These are phyloP conservation scores for Torymus tubicola DNA, from an alignment of 2,888 invertebrate genomes.

Conservation along the genomic window DNA sequence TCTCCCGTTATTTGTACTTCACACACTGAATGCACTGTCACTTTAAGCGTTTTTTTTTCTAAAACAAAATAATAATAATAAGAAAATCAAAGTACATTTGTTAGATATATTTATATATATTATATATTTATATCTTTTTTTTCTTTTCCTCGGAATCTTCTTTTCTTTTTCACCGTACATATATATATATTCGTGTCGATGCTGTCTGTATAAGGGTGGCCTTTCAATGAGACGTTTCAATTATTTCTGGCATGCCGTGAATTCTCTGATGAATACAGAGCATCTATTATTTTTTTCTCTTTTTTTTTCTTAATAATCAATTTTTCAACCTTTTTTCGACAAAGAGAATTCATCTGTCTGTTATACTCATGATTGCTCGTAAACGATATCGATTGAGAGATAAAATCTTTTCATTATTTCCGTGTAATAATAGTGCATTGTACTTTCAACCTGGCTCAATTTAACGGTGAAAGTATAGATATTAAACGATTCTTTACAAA, in stretches of 20 bases:
- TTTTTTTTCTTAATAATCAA: slow-evolving; percentile 45
- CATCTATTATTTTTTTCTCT: slow-evolving; percentile 48
- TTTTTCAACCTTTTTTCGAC: slow-evolving; percentile 27
- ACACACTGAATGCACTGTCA: slow-evolving; percentile 36
- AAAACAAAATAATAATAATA: too few relatives aligned
- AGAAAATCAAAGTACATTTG: slow-evolving; percentile 52
- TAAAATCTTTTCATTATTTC: too few relatives aligned
- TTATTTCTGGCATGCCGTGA: slow-evolving; percentile 37
- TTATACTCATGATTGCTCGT: neutral
- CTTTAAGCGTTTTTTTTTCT: slow-evolving; percentile 25
- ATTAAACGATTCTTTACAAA: too few relatives aligned
- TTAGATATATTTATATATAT: slow-evolving; percentile 2
- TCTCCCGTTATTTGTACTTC: slow-evolving; percentile 31
- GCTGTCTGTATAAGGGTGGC: slow-evolving; percentile 13
- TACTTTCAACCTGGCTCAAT: neutral
- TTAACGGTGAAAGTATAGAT: too few relatives aligned
- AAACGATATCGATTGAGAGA: too few relatives aligned
- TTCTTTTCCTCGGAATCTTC: neutral
- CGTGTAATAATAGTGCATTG: too few relatives aligned
- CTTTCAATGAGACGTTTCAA: slow-evolving; percentile 16
- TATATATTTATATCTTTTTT: slow-evolving; percentile 21
- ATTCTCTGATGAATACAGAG: slow-evolving; percentile 20
- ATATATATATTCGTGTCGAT: too few relatives aligned
- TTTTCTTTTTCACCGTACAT: slow-evolving; percentile 8
- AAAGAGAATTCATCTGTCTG: slow-evolving; percentile 22